These are phyloP conservation scores for Drosophila melanica DNA, from an alignment of 1,140 invertebrate genomes.

Conservation along the genomic window DNA sequence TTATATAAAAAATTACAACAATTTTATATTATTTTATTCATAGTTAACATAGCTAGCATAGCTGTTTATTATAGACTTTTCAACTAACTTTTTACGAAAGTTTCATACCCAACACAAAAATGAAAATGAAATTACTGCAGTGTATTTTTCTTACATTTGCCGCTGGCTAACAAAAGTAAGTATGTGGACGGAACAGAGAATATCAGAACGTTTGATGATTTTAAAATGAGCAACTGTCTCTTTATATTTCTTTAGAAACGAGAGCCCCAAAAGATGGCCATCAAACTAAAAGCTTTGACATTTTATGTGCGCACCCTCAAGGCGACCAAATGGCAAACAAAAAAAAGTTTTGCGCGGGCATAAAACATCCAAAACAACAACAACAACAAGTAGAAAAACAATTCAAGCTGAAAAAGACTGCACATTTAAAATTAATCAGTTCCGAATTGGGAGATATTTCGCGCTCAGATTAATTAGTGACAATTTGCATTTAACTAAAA, in stretches of 20 bases:
- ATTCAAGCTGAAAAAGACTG: constrained; percentile 17
- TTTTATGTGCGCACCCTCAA: constrained; percentile 2
- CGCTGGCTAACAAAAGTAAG: neutral
- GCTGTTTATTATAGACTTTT: no score
- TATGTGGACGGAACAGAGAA: neutral
- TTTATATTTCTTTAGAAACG: constrained; percentile 15
- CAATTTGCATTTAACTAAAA: neutral
- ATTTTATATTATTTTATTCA: no score
- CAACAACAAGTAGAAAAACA: constrained; percentile 17
- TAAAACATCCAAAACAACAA: constrained; percentile 10
- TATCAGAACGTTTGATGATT: constrained; percentile 1
- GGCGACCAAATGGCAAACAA: constrained; percentile 32
- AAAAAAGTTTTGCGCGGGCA: constrained; percentile 43
- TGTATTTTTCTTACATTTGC: neutral
- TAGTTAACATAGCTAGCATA: no score
- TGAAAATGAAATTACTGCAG: neutral
- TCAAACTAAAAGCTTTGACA: constrained; percentile 67
- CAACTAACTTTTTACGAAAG: no score
- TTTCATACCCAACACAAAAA: no score
- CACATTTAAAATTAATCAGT: constrained; percentile 19
- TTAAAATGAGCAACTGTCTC: constrained; percentile 9
- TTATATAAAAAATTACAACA: no score
- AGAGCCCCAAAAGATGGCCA: constrained; percentile 18
- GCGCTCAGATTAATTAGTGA: neutral
- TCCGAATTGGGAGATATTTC: constrained; percentile 13